A percentile compares a stretch with the other conserved stretches of the same genome.
phyloP scores from a whole-genome alignment of 1,140 invertebrate species.

The Bacillus rossius region DNA sequence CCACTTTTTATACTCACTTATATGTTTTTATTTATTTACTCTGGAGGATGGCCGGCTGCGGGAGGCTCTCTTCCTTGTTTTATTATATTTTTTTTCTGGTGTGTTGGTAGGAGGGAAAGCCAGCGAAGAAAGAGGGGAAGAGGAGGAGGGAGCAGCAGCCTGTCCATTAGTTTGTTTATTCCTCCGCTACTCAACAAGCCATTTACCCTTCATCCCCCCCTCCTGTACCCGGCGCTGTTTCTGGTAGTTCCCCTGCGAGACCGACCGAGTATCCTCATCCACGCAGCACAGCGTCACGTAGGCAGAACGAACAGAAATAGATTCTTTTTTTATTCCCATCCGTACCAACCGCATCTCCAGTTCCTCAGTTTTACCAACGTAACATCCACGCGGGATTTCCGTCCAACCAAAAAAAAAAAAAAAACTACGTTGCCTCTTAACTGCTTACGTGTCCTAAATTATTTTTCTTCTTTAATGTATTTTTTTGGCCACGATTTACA shows the following conservation, averaged over 20 bases:
- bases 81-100: not conserved
- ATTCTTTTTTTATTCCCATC: not conserved
- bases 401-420: too few relatives aligned
- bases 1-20: not conserved
- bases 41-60: not conserved
- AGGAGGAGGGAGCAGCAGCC: not conserved
- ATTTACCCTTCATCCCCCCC: not conserved
- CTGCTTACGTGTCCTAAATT: too few relatives aligned
- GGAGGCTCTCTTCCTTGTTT: not conserved
- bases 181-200: slow-evolving; percentile 10
- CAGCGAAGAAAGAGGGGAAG: not conserved
- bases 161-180: slow-evolving; percentile 12
- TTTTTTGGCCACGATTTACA: too few relatives aligned
- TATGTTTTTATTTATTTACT: not conserved
- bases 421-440: too few relatives aligned
- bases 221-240: not conserved
- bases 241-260: not conserved
- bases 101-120: not conserved
- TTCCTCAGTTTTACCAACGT: too few relatives aligned
- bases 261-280: not conserved
- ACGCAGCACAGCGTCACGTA: not conserved
- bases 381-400: too few relatives aligned
- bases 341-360: too few relatives aligned
- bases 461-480: too few relatives aligned
- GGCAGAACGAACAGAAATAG: slow-evolving; percentile 9